Percentiles rank a stretch among this genome's conserved stretches.
These are phyloP conservation scores for Condylostylus longicornis DNA, from an alignment of 1,140 invertebrate species.

Conservation along the genomic window DNA sequence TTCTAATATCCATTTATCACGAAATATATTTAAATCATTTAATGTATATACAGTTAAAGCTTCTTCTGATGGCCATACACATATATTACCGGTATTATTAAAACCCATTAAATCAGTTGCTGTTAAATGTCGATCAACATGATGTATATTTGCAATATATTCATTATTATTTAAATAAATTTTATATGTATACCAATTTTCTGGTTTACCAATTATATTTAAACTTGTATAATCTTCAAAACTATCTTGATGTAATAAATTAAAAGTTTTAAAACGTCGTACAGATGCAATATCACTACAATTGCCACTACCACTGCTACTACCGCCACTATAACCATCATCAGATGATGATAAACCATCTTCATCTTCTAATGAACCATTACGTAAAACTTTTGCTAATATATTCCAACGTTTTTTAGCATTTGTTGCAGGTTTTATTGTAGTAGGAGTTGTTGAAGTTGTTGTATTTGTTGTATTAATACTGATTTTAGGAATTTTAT, in stretches of 20 bases:
- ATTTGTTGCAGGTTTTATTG: slow-evolving; percentile 22
- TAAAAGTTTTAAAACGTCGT: slow-evolving; percentile 28
- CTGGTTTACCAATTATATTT: slow-evolving; percentile 25
- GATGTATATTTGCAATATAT: slow-evolving; percentile 40
- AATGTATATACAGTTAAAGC: slow-evolving; percentile 61
- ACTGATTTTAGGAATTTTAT: slow-evolving; percentile 10
- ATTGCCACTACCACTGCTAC: slow-evolving; percentile 19
- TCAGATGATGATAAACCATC: slow-evolving; percentile 23
- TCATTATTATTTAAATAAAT: slow-evolving; percentile 31
- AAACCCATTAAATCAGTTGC: slow-evolving; percentile 63
- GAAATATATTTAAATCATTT: slow-evolving; percentile 47
- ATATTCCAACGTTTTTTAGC: slow-evolving; percentile 53
- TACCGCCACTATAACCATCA: slow-evolving; percentile 22
- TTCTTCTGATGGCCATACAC: slow-evolving; percentile 82
- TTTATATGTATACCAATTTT: slow-evolving; percentile 41
- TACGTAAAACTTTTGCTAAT: slow-evolving; percentile 46
- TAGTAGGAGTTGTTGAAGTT: slow-evolving; percentile 22
- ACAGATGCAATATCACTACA: slow-evolving; percentile 26
- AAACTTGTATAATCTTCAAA: slow-evolving; percentile 25
- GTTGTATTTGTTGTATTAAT: neutral
- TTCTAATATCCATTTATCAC: slow-evolving; percentile 53
- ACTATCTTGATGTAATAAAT: slow-evolving; percentile 26
- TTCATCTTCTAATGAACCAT: slow-evolving; percentile 31
- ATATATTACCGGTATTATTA: slow-evolving; percentile 84
- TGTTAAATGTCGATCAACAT: slow-evolving; percentile 44